Base-by-base conservation (phyloP, 2,888 invertebrate species). In the Tachina fera region DNA sequence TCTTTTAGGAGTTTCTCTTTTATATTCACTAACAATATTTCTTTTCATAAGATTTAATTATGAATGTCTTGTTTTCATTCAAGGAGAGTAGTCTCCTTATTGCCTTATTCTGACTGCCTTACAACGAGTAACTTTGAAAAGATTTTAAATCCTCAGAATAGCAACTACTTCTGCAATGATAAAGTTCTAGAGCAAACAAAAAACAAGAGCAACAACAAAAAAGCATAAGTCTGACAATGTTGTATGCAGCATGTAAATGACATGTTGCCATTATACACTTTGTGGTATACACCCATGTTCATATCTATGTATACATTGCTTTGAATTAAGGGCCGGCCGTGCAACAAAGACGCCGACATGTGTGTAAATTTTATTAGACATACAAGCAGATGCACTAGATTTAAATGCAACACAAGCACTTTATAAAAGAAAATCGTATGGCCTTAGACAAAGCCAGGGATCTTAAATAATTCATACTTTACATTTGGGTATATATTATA, bases 221-320 rank as follows among this genome's bases (percentile, higher is more conserved):
- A 60, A 31, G 31, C 75, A 82, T 49, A 76, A 60, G 65, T 83
- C 58, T 65, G 45, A 72, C 71, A 60, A 51, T 41, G 56, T 75
- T 78, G 78, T 83, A 43, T 72, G 11, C 39, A 86, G 45, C 39
- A 70, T 86, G 71, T 82, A 67, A 86, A 82, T 79, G 71, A 83
- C 86, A 79, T 79, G 75, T 76, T 86, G 83, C 71, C 65, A 78
- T 76, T 83, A 65, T 22, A 60, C 43, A 76, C 75, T 78, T 78
- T 16, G 22, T 51, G 58, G 39, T 19, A 58, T 19, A 41, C 61
- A 53, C 43, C 70, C 56, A 56, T 19, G 9, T 41, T 8, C 41
- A 67, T 31, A 31, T n/a, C n/a, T n/a, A n/a, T 31, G 6, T 49
- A 31, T 31, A 2, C 31, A 31, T 31, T 31, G 31, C 13, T 58